Base-by-base conservation (phyloP, 1,140 invertebrate species). In the Macrobrachium nipponense region DNA sequence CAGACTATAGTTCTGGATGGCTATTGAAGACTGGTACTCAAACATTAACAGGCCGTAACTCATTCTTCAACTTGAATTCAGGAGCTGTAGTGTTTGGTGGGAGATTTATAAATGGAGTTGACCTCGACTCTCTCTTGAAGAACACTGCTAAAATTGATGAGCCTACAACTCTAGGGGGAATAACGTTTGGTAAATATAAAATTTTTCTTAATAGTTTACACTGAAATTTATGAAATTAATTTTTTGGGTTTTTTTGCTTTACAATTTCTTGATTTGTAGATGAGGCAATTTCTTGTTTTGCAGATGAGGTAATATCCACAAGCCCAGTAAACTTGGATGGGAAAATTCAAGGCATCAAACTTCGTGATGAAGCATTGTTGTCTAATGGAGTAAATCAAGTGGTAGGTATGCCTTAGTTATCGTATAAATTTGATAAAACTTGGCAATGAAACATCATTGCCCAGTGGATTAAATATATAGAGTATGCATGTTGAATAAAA, bases 101-200 rank as follows among this genome's bases (percentile, higher is more conserved):
- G 14, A 36, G 12, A 0, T 66, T n/a, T n/a, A 7, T 80, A 0
- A 20, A 80, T 12, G 44, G 18, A n/a, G 77, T 80, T 18, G 61
- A 80, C 5, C 20, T 60, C 27, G 44, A 20, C 62, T 23, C 18
- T 0, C 43, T 80, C 2, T 14, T 64, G 8, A 27, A 62, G 5
- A 51, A 18, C 17, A 80, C 77, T 18, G 77, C 77, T 8, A 80
- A 80, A 15, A 14, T 80, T 23, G 77, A 80, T 44, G 77, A 80
- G 20, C 17, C 15, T 5, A 80, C 77, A 0, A 80, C 61, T 11
- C 17, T 80, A 17, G 18, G 43, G 2, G 27, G 17, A 18, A n/a
- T 20, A 14, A 43, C 77, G 8, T 80, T 64, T 80, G 77, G 77
- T 66, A 66, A 44, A 36, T 51, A 18, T 51, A 43, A 36, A 5